phyloP scores from a whole-genome alignment of 2,113 vertebrate species.

The Oreochromis aureus region DNA sequence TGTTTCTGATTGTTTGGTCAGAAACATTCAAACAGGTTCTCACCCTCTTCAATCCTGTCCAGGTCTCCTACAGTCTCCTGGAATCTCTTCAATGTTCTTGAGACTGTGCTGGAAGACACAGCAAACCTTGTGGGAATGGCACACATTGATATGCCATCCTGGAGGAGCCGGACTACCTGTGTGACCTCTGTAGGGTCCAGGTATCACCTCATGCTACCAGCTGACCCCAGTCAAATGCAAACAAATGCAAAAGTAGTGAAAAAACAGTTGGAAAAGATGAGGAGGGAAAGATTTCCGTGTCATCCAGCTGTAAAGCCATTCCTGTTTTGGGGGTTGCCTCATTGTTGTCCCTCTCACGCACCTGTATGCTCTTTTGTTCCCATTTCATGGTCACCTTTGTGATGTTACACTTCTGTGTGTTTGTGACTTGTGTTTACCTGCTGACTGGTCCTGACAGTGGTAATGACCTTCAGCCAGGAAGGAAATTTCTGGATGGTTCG shows the following conservation, averaged over 20 bases:
- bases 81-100: not conserved
- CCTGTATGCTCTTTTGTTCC: not conserved
- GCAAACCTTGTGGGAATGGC: not conserved
- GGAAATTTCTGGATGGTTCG: slow-evolving; percentile 92
- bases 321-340: not conserved
- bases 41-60: not conserved
- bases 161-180: not conserved
- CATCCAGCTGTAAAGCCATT: not conserved
- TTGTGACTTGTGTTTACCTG: slow-evolving; percentile 74
- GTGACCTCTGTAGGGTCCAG: not conserved
- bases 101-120: not conserved
- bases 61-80: not conserved
- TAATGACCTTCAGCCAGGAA: slow-evolving; percentile 92
- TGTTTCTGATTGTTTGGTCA: not conserved
- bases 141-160: not conserved
- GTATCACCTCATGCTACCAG: not conserved
- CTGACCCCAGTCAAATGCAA: not conserved
- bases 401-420: not conserved
- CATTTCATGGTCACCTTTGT: not conserved
- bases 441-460: slow-evolving; percentile 91
- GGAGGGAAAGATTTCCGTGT: not conserved
- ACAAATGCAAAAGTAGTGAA: not conserved
- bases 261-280: not conserved
- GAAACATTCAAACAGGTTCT: not conserved
- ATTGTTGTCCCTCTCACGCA: not conserved